These are phyloP conservation scores for Sebastes trivittatus DNA, from an alignment of 2,797 vertebrate species.

Conservation along the genomic window DNA sequence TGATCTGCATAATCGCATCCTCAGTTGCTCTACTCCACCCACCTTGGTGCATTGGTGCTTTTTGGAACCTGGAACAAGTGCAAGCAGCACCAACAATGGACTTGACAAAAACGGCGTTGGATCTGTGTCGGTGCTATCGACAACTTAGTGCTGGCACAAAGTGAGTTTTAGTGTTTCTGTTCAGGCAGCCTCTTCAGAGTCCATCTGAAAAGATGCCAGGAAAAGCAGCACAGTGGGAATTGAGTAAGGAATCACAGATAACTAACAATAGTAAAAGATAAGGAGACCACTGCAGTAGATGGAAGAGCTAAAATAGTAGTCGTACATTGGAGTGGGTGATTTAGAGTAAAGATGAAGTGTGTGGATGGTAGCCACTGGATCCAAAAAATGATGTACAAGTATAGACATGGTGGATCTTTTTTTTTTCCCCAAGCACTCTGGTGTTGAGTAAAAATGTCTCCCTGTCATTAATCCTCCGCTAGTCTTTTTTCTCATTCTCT, in stretches of 20 bases:
- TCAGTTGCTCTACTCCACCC: not conserved
- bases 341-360: slow-evolving; percentile 16
- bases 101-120: not conserved
- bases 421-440: not conserved
- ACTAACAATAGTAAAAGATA: slow-evolving; percentile 16
- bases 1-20: slow-evolving; percentile 27
- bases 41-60: not conserved
- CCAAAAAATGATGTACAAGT: not conserved
- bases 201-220: slow-evolving; percentile 11
- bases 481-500: not conserved
- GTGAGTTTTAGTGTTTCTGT: slow-evolving; percentile 10
- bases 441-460: slow-evolving; percentile 13
- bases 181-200: slow-evolving; percentile 6
- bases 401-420: not conserved
- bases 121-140: not conserved
- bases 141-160: not conserved
- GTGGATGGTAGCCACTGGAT: slow-evolving; percentile 17
- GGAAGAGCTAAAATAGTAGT: slow-evolving; percentile 13
- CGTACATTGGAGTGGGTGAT: slow-evolving; percentile 17
- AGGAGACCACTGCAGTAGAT: not conserved
- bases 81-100: not conserved
- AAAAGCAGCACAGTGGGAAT: not conserved
- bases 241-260: slow-evolving; percentile 1
- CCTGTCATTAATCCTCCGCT: not conserved
- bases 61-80: not conserved